Base-by-base conservation (phyloP, 2,888 invertebrate genomes). In the Diplolepis rosae region DNA sequence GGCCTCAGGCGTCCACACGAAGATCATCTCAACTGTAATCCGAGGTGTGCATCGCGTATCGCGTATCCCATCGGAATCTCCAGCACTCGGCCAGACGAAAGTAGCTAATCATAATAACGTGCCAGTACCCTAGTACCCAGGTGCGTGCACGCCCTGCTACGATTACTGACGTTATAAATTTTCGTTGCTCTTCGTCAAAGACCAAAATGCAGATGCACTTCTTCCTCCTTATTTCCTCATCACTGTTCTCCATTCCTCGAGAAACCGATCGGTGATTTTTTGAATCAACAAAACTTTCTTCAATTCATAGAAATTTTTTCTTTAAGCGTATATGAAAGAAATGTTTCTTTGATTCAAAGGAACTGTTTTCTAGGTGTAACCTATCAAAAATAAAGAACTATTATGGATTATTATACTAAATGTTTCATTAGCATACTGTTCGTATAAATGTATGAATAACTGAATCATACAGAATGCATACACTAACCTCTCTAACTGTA, bases 41-140 rank as follows among this genome's bases (percentile, higher is more conserved):
- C 87, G 83, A 86, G 83, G 86, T 85, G 87, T 85, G 85, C 85
- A 85, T 87, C 85, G 85, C 85, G 82, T 88, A 88, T 88, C 88
- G 85, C 85, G 80, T 86, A 87, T 87, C 86, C 85, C 86, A 88
- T 88, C 87, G 86, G 83, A 86, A 88, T 88, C 87, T 87, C 82
- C 84, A 76, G 79, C 80, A 81, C 82, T 83, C 80, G 81, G 78
- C 80, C 82, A 80, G 81, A 85, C 85, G 80, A 87, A 87, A 87
- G 86, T 87, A 87, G 87, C 87, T 85, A 86, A 86, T 86, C 84
- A 84, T 87, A 86, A 87, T 87, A 87, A 84, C 84, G 85, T 83
- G 83, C 83, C 82, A 80, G 80, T 83, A 81, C 79, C 79, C 79
- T 79, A 80, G 81, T 81, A 82, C 80, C 82, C 83, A 85, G 85